Conservation (phyloP, 2,797 vertebrate genomes). For the Schizothorax lantsangensis region DNA sequence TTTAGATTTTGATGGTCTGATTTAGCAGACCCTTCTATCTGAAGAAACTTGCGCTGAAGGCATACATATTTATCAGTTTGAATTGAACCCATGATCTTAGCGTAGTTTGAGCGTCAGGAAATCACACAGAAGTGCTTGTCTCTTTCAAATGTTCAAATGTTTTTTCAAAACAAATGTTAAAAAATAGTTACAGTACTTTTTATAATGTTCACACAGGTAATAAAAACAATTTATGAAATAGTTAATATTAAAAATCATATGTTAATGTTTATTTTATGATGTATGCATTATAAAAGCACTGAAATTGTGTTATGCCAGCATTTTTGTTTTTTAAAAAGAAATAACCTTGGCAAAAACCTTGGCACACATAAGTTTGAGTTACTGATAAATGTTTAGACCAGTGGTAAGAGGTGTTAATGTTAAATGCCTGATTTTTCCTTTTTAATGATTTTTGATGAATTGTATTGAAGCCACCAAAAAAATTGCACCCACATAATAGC, state of each 20-base stretch:
- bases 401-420: not conserved
- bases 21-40: not conserved
- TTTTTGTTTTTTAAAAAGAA: not conserved
- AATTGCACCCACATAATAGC: not conserved
- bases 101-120: not conserved
- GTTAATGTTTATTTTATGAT: not conserved
- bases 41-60: not conserved
- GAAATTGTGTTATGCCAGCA: not conserved
- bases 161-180: not conserved
- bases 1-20: not conserved
- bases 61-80: not conserved
- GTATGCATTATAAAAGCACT: not conserved
- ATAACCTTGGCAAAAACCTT: not conserved
- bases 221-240: not conserved
- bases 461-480: not conserved
- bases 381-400: not conserved
- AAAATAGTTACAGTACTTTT: not conserved
- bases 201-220: too few species aligned
- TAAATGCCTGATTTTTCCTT: not conserved
- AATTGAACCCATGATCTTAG: not conserved
- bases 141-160: not conserved
- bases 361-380: not conserved
- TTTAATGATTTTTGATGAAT: not conserved
- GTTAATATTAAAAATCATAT: not conserved
- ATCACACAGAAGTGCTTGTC: not conserved